Conservation (phyloP, 2,888 invertebrate species). For the Trachelus tabidus region DNA sequence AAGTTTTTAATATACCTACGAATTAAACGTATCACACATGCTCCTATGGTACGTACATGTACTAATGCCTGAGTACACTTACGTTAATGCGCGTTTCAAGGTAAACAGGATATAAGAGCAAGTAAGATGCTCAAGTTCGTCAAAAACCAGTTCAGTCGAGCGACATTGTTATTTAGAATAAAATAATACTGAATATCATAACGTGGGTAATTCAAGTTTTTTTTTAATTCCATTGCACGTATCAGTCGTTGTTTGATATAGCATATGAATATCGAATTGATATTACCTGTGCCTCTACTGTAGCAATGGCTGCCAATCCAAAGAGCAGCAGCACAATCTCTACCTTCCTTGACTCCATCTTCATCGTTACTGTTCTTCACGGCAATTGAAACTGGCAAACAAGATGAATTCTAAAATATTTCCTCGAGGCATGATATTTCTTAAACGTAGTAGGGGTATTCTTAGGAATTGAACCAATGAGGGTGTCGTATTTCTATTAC, state of each 20-base stretch:
- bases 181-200: neutral
- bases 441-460: slow-evolving; percentile 18
- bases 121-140: neutral
- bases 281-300: slow-evolving; percentile 12
- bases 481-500: neutral
- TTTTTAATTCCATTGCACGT: neutral
- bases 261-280: neutral
- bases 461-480: neutral
- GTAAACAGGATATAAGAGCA: neutral
- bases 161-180: neutral
- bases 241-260: neutral
- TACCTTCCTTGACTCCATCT: slow-evolving; percentile 45
- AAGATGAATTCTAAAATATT: slow-evolving; percentile 16
- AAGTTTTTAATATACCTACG: neutral
- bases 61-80: neutral
- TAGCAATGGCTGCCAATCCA: slow-evolving; percentile 25
- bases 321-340: slow-evolving; percentile 32
- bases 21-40: neutral
- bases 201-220: neutral
- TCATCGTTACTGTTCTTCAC: slow-evolving; percentile 14
- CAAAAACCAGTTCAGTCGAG: neutral
- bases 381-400: slow-evolving; percentile 35
- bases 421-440: slow-evolving; percentile 15
- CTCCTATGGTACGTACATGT: neutral
- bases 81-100: neutral